A percentile compares a stretch with the other conserved stretches of the same genome.
These are phyloP conservation scores for Helicolenus hilgendorfi DNA, from an alignment of 2,797 vertebrate species.

Conservation along the genomic window DNA sequence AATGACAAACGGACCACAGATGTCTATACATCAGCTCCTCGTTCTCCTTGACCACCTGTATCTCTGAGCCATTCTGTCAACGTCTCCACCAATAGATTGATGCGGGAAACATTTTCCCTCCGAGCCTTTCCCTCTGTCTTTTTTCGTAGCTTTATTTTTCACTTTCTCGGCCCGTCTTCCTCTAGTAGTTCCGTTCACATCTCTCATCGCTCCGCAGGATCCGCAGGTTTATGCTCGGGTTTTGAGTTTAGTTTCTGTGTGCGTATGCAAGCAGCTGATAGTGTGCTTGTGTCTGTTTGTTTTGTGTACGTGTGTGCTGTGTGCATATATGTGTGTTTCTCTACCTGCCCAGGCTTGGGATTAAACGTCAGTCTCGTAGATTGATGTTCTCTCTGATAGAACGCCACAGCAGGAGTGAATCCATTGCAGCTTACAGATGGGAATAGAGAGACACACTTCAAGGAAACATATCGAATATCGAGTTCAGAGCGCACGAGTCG, in stretches of 20 bases:
- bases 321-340: conserved; percentile 50
- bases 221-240: not conserved
- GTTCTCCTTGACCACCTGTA: conserved; percentile 69
- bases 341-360: conserved; percentile 83
- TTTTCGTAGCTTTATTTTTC: conserved; percentile 50
- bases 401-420: conserved; percentile 76
- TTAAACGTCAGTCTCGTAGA: conserved; percentile 90
- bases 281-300: conserved; percentile 39
- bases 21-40: conserved; percentile 63
- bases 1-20: conserved; percentile 26
- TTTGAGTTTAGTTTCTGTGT: conserved; percentile 48
- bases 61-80: conserved; percentile 73
- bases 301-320: conserved; percentile 31
- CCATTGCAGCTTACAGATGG: conserved; percentile 64
- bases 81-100: conserved; percentile 50
- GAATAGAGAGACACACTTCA: conserved; percentile 67
- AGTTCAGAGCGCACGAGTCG: conserved; percentile 7
- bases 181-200: conserved; percentile 18
- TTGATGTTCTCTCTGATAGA: conserved; percentile 89
- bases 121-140: conserved; percentile 20
- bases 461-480: conserved; percentile 37
- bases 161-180: conserved; percentile 15
- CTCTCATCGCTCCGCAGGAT: conserved; percentile 45
- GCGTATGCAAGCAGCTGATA: not conserved
- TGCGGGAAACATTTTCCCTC: conserved; percentile 41